Percentiles rank a stretch among this genome's conserved stretches.
These are phyloP conservation scores for Stegostoma tigrinum DNA, from an alignment of 2,113 vertebrate species.

Conservation along the genomic window DNA sequence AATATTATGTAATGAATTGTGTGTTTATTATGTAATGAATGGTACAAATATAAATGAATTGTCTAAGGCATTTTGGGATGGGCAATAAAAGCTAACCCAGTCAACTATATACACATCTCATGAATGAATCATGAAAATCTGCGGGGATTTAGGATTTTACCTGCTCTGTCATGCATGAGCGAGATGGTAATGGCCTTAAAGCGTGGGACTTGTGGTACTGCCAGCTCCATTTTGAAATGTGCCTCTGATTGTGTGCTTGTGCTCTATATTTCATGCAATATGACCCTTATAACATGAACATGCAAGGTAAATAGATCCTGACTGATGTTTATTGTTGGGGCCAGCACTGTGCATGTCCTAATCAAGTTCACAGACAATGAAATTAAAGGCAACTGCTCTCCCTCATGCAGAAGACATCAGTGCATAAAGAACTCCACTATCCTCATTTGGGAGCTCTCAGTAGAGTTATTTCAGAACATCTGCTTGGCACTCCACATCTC, in stretches of 20 bases:
- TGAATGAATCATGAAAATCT: too few species aligned
- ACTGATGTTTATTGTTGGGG: neutral
- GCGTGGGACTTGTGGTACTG: neutral
- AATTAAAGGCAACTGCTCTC: neutral
- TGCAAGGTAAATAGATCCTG: neutral
- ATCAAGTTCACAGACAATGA: neutral
- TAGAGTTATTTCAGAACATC: neutral
- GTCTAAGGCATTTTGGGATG: neutral
- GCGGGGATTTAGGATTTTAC: neutral
- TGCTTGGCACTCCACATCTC: neutral
- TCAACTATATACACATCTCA: too few species aligned
- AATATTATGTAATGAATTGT: neutral
- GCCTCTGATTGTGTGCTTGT: neutral
- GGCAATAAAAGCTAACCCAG: too few species aligned
- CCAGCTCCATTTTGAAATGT: neutral
- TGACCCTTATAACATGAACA: neutral
- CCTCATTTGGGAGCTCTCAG: neutral
- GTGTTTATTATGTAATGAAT: too few species aligned
- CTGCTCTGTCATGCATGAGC: neutral
- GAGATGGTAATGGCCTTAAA: neutral
- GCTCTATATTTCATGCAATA: neutral
- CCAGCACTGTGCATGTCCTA: neutral
- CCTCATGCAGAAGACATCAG: neutral
- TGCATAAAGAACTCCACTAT: neutral
- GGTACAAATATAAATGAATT: neutral